Base-by-base conservation (phyloP, 1,140 invertebrate genomes). In the Ceratina calcarata region DNA sequence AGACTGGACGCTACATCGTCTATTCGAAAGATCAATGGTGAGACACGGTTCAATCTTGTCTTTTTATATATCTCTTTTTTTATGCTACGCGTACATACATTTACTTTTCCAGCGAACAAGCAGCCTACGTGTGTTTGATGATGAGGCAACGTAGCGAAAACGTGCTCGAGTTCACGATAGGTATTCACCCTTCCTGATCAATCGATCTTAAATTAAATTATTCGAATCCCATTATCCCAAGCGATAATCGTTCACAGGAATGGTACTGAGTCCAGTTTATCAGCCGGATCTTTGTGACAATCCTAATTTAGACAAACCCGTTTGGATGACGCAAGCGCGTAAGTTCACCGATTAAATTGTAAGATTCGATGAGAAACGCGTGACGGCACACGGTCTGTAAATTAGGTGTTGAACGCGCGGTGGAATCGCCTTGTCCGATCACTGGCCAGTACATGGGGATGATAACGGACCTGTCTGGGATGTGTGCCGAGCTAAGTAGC, bases 401-500 rank as follows among this genome's bases (percentile, higher is more conserved):
- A 73, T 60, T 64, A 95, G 94, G 94, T 68, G 81, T 94, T 49
- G 93, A 94, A 82, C 87, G 93, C 76, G 83, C 91, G 27, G 92
- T 93, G 51, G 93, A 94, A 85, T 94, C 94, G 12, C 93, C 95
- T 4, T 96, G 96, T 91, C 95, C 95, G 27, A 95, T 96, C 81
- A 94, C 94, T 22, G 96, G 96, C 1, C 94, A 95, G 87, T 96
- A 96, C 84, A 94, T 93, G 37, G 96, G 96, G 58, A 90, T 92
- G 58, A 95, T 96, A 82, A 95, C 95, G 37, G 95, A 96, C 86
- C 90, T 94, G n/a, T 92, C 92, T 18, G 94, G 94, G 71, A 92
- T 96, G 82, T 96, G 96, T 89, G 95, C 95, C n/a, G 95, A 95
- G 90, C 91, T 96, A 49, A 95, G 94, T 79, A 96, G 95, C 51